Base-by-base conservation (phyloP, 2,888 invertebrate genomes). In the Drosophila mayaguana region DNA sequence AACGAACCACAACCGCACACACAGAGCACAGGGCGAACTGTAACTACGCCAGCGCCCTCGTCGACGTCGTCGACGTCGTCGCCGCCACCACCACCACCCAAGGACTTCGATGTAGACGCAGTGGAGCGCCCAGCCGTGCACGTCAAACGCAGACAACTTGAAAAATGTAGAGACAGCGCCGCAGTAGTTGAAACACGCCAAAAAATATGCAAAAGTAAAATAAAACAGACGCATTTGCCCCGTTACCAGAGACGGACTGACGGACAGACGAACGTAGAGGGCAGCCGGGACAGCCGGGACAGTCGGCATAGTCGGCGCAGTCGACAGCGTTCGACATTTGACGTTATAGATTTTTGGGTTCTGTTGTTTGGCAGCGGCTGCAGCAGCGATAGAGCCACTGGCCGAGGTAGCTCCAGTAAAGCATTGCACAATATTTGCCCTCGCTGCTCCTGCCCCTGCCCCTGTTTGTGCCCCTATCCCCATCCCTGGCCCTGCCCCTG, bases 71-170 rank as follows among this genome's bases (percentile, higher is more conserved):
- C 53, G 57, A 38, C 57, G 38, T 38, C 43, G 43, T 6, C 43
- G 14, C 65, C 72, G 70, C 16, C 38, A 11, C n/a, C 25, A 54
- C 36, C 54, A 54, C n/a, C 32, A 20, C 12, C 61, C 53, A 55
- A 55, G 48, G 57, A 72, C 60, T 56, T 54, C 76, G 69, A 64
- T 70, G 80, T 63, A 54, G 89, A 82, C 89, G 86, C 90, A 82
- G 83, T 74, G 80, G 85, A 87, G 90, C 88, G 72, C 87, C 85
- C 90, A 90, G 88, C 86, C 90, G 90, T 80, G 90, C 90, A 89
- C 88, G 88, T 84, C 84, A 90, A 85, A 90, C 83, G 90, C 85
- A 90, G 85, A 86, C 85, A 86, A 90, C 90, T 90, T 89, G 90
- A 88, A 86, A 86, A 85, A 85, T 85, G 90, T 89, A 90, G 87